phyloP scores from a whole-genome alignment of 2,888 invertebrate species.

The Agonum fuliginosum region DNA sequence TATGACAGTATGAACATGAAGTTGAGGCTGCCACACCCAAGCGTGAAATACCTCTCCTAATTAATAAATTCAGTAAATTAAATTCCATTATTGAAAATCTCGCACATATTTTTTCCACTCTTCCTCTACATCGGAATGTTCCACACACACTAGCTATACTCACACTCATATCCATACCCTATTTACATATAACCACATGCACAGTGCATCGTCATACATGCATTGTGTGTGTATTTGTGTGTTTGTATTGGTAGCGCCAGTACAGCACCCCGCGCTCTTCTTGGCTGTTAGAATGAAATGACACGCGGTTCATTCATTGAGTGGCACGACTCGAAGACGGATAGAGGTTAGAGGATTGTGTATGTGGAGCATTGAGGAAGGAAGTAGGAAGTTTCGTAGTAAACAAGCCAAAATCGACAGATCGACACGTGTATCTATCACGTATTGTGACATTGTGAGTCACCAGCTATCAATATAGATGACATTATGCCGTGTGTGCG shows the following conservation, averaged over 20 bases:
- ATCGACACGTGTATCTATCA: too few species aligned
- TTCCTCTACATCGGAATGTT: neutral
- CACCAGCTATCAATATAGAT: too few species aligned
- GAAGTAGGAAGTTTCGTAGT: neutral
- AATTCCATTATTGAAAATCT: too few species aligned
- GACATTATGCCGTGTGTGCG: too few species aligned
- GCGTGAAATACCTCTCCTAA: too few species aligned
- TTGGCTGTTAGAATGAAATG: slow-evolving; percentile 30
- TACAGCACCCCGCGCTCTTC: neutral
- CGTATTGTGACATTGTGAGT: too few species aligned
- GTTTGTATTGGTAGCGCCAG: slow-evolving; percentile 1
- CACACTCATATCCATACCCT: slow-evolving; percentile 4
- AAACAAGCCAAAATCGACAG: neutral
- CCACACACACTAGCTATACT: neutral
- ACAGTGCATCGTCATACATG: slow-evolving; percentile 10
- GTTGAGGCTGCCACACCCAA: too few species aligned
- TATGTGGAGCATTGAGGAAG: neutral
- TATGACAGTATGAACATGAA: too few species aligned
- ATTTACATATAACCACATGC: slow-evolving; percentile 26
- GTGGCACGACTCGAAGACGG: slow-evolving; percentile 20
- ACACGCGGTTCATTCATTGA: slow-evolving; percentile 32
- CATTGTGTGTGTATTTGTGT: slow-evolving; percentile 1
- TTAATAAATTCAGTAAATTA: too few species aligned
- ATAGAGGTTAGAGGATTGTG: too few species aligned
- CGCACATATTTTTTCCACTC: too few species aligned